Conservation (phyloP, 2,797 vertebrate species). For the Intellagama lesueurii region DNA sequence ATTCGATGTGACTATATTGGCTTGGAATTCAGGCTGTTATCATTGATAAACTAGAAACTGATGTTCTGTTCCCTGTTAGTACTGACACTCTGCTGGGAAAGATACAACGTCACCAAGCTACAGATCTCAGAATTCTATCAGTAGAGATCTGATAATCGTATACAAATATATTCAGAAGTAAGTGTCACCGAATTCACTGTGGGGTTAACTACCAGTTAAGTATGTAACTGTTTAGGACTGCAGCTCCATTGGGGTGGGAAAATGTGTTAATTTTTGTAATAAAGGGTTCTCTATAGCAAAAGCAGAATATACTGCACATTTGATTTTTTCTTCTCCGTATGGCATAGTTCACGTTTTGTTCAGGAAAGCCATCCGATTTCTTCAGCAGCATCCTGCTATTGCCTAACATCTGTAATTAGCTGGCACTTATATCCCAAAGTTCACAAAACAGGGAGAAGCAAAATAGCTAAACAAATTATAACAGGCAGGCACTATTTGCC, state of each 20-base stretch:
- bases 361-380: not conserved
- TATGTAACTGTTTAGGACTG: not conserved
- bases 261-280: not conserved
- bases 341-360: slow-evolving; percentile 23
- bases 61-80: slow-evolving; percentile 2
- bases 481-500: slow-evolving; percentile 16
- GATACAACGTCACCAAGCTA: not conserved
- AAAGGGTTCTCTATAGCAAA: slow-evolving; percentile 3
- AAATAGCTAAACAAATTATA: slow-evolving; percentile 23
- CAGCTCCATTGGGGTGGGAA: no score
- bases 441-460: slow-evolving; percentile 17
- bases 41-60: not conserved
- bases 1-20: slow-evolving; percentile 26
- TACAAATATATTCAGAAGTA: not conserved
- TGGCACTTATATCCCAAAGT: slow-evolving; percentile 22
- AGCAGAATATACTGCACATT: not conserved
- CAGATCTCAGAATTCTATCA: no score
- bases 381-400: not conserved
- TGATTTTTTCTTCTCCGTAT: not conserved
- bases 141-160: not conserved
- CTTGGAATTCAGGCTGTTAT: slow-evolving; percentile 20
- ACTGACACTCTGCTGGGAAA: slow-evolving; percentile 21
- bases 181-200: not conserved
- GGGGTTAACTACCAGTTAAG: not conserved
- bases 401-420: slow-evolving; percentile 27